Conservation (phyloP, 53 echinoderm and acorn worm species). For the Echinarachnius parma region DNA sequence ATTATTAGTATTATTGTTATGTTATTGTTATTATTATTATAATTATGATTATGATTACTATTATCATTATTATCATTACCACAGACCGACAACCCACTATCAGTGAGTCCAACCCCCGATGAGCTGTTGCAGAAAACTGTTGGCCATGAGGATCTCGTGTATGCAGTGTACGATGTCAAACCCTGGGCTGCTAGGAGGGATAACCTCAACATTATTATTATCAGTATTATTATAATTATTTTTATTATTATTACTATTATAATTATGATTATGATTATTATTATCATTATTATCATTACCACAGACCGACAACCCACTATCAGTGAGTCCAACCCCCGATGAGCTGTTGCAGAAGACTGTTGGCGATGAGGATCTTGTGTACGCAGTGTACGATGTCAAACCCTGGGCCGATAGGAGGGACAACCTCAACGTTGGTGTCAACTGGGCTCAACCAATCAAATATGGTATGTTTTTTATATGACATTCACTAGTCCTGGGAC, state of each 20-base stretch:
- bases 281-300: too few species aligned
- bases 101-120: slow-evolving; percentile 62
- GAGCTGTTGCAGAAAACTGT: slow-evolving; percentile 12
- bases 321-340: slow-evolving; percentile 62
- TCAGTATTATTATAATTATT: too few species aligned
- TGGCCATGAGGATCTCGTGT: neutral
- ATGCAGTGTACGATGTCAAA: slow-evolving; percentile 70
- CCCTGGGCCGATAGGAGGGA: slow-evolving; percentile 25
- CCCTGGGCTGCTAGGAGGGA: slow-evolving; percentile 26
- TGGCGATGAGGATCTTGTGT: neutral
- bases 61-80: too few species aligned
- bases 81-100: slow-evolving; percentile 50
- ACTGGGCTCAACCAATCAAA: slow-evolving; percentile 57
- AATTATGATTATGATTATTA: too few species aligned
- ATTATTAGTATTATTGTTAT: too few species aligned
- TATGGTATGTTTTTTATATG: slow-evolving; percentile 55
- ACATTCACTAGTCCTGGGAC: neutral
- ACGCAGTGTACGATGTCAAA: slow-evolving; percentile 70
- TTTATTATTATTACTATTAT: neutral
- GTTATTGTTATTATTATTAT: too few species aligned
- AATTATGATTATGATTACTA: too few species aligned
- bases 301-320: slow-evolving; percentile 53
- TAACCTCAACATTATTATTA: too few species aligned
- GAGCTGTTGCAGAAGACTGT: slow-evolving; percentile 13
- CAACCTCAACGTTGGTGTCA: slow-evolving; percentile 53